These are phyloP conservation scores for Stenotaenia linearis DNA, from an alignment of 2,888 invertebrate species.

Conservation along the genomic window DNA sequence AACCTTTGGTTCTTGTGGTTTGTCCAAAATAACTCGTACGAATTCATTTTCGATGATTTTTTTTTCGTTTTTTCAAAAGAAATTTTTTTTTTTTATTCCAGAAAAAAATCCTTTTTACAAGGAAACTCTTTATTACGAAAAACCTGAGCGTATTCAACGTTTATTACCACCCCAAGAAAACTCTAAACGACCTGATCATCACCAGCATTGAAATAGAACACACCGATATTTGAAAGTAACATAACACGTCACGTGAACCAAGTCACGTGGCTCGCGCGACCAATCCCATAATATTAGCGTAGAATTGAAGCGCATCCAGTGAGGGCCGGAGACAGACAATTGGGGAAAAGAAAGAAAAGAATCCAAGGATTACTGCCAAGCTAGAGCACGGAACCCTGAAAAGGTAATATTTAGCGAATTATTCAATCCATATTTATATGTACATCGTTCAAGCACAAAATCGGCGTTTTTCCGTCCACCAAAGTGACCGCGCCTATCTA, in stretches of 20 bases:
- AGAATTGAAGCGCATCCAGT: slow-evolving; percentile 5
- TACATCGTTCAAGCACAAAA: neutral
- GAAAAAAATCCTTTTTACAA: too few relatives aligned
- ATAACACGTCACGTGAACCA: neutral
- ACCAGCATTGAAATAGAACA: neutral
- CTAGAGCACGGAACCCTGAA: neutral
- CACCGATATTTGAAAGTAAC: neutral
- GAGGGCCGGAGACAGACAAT: neutral
- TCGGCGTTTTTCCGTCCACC: neutral
- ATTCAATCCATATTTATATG: neutral
- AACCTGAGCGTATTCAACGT: too few relatives aligned
- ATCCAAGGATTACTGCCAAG: neutral
- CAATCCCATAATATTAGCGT: neutral
- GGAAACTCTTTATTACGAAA: too few relatives aligned
- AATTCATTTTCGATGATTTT: too few relatives aligned
- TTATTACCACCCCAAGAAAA: too few relatives aligned
- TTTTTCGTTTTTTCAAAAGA: too few relatives aligned
- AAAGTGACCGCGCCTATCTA: neutral
- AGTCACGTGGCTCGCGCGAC: neutral
- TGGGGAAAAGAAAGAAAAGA: neutral
- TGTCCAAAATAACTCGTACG: too few relatives aligned
- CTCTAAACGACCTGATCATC: neutral
- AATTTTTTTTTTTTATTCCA: too few relatives aligned
- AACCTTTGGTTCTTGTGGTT: too few relatives aligned
- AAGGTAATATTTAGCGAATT: neutral